Base-by-base conservation (phyloP, 2,113 vertebrate species). In the Procavia capensis region DNA sequence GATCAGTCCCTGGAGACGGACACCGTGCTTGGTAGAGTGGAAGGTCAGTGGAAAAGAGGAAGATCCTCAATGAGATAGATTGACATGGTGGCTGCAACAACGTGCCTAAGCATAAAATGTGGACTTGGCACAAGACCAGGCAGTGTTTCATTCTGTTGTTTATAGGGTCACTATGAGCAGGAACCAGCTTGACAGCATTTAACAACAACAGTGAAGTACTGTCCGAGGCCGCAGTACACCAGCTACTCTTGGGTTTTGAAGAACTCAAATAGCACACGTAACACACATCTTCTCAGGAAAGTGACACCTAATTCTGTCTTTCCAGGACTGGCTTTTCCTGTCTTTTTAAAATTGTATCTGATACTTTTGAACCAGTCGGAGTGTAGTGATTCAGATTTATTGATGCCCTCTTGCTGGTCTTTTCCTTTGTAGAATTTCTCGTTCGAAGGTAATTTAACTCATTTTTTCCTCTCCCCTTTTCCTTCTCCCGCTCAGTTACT, bases 341-440 rank as follows among this genome's bases (percentile, higher is more conserved):
- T 70, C 3, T 11, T 61, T 96, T 91, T 43, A 24, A 57, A 24
- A 80, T 68, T 31, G 61, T 78, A 76, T 6, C 39, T 14, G 47
- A 29, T 76, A 57, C 59, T 89, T 85, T 41, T 68, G 68, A 13
- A 76, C 14, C 25, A 75, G 2, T 85, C 10, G 74, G 66, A 87
- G 17, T 79, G 10, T 9, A 76, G 10, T 41, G n/a, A 92, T 66
- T 78, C 31, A 68, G 19, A 64, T 83, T 85, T 88, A 64, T 59
- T 75, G 6, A 61, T 84, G 45, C 41, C n/a, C 2, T 6, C 31
- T 91, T 76, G 24, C 29, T 93, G 25, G 59, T 6, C 29, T 72
- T 47, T 79, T 76, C 29, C 3, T n/a, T 50, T 74, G 25, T 84
- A 70, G 43, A 82, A 94, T 95, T 92, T 95, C 36, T 95, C 76